A percentile compares a stretch with the other conserved stretches of the same genome.
These are phyloP conservation scores for Brachymystax lenok DNA, from an alignment of 2,797 vertebrate genomes.

Conservation along the genomic window DNA sequence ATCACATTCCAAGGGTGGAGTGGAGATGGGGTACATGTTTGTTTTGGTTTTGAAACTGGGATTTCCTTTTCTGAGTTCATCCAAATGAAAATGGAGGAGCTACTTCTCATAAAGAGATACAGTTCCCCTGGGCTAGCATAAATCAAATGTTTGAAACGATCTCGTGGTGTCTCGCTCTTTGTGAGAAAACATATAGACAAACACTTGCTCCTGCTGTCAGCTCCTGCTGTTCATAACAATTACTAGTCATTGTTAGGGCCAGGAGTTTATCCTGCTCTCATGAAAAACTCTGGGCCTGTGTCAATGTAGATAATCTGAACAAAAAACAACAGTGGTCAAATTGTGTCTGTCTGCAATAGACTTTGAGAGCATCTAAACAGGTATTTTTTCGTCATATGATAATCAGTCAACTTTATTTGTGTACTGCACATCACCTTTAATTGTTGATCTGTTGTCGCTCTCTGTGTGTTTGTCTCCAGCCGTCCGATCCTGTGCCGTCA, in stretches of 20 bases:
- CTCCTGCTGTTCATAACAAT: no score
- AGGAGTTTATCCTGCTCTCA: no score
- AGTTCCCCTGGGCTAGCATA: background rate
- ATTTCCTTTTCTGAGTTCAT: background rate
- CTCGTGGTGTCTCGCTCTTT: background rate
- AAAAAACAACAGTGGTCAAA: background rate
- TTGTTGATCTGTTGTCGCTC: background rate
- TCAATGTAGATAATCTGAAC: slow-evolving; percentile 16
- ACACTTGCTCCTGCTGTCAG: background rate
- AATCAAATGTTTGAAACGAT: background rate
- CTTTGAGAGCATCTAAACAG: no score
- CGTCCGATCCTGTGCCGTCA: slow-evolving; percentile 74
- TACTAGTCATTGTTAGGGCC: no score
- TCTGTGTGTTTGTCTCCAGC: slow-evolving; percentile 56
- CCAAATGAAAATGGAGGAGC: background rate
- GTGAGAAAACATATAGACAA: background rate
- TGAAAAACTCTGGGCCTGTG: no score
- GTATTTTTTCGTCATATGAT: no score
- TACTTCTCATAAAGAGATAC: background rate
- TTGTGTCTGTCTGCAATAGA: no score
- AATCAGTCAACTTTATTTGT: background rate
- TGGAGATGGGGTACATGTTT: background rate
- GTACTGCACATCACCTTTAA: background rate
- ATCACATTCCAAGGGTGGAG: background rate
- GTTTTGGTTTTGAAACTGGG: background rate